These are phyloP conservation scores for Alloplasta piceator DNA, from an alignment of 2,888 invertebrate genomes.

Conservation along the genomic window DNA sequence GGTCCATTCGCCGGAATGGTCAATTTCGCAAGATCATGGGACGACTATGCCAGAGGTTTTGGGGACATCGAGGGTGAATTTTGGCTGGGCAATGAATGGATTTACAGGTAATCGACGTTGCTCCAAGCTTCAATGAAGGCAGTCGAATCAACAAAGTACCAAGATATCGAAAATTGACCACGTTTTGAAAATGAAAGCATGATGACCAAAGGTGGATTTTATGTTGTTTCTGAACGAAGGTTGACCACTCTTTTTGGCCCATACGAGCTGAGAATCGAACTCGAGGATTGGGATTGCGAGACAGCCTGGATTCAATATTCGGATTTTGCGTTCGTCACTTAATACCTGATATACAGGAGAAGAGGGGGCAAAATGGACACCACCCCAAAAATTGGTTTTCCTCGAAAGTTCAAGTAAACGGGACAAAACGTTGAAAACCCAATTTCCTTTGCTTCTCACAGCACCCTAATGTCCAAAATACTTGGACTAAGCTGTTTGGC, in stretches of 20 bases:
- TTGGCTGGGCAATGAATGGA: conserved; percentile 86
- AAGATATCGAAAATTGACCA: too few species aligned
- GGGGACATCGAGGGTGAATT: conserved; percentile 85
- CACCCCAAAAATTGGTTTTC: too few species aligned
- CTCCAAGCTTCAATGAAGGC: neutral
- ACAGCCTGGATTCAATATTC: conserved; percentile 85
- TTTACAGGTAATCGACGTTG: conserved; percentile 77
- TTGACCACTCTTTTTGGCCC: conserved; percentile 24
- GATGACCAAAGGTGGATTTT: neutral
- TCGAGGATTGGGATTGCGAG: conserved; percentile 84
- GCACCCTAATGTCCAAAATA: too few species aligned
- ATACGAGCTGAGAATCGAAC: conserved; percentile 83
- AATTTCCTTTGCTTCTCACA: too few species aligned
- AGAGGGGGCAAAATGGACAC: too few species aligned
- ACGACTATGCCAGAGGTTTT: conserved; percentile 86
- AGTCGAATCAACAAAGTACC: neutral
- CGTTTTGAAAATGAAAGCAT: too few species aligned
- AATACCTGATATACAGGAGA: neutral
- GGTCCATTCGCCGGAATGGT: conserved; percentile 79
- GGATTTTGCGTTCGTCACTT: conserved; percentile 71
- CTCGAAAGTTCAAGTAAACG: too few species aligned
- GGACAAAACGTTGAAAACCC: too few species aligned
- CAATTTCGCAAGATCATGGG: conserved; percentile 85
- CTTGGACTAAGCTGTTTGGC: too few species aligned
- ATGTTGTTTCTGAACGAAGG: neutral